Percentiles rank a stretch among this genome's conserved stretches.
Conservation (phyloP, 2,888 invertebrate genomes). For the Palloptera scutellata region DNA sequence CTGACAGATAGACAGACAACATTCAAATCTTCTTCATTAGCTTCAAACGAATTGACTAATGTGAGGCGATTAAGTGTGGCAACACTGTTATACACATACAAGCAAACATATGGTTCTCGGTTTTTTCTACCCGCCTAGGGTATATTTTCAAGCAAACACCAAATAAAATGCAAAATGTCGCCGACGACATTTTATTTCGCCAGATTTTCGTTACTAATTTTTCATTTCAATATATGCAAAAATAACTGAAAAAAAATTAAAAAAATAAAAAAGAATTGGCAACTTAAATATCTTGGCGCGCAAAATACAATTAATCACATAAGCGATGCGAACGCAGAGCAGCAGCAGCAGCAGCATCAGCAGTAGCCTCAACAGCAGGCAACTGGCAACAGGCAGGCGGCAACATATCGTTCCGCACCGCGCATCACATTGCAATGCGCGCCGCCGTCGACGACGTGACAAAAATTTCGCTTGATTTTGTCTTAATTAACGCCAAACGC, state of each 20-base stretch:
- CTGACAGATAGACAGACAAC: background rate
- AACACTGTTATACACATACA: conserved; percentile 27
- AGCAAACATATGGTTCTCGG: too few species aligned
- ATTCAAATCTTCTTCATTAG: conserved; percentile 16
- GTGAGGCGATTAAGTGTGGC: conserved; percentile 46
- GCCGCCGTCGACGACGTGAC: conserved; percentile 52
- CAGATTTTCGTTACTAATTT: conserved; percentile 61
- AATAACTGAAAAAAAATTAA: conserved; percentile 15
- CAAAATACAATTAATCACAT: conserved; percentile 53
- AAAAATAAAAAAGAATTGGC: conserved; percentile 39
- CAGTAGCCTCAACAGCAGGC: conserved; percentile 7
- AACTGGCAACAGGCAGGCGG: conserved; percentile 14
- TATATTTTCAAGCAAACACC: background rate
- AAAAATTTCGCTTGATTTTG: conserved; percentile 62
- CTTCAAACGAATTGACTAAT: conserved; percentile 46
- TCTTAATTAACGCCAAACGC: conserved; percentile 64
- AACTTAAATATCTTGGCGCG: conserved; percentile 32
- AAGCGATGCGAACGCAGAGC: conserved; percentile 12
- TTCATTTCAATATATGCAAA: conserved; percentile 44
- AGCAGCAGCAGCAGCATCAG: conserved; percentile 10
- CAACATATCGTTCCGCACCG: conserved; percentile 4
- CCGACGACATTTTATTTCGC: conserved; percentile 63
- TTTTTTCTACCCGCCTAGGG: too few species aligned
- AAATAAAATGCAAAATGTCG: conserved; percentile 55
- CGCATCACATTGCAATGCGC: background rate